Evolutionary conservation across 23 tunicate genomes (phyloP).

Genomic region (Corella eumyota): DNA sequence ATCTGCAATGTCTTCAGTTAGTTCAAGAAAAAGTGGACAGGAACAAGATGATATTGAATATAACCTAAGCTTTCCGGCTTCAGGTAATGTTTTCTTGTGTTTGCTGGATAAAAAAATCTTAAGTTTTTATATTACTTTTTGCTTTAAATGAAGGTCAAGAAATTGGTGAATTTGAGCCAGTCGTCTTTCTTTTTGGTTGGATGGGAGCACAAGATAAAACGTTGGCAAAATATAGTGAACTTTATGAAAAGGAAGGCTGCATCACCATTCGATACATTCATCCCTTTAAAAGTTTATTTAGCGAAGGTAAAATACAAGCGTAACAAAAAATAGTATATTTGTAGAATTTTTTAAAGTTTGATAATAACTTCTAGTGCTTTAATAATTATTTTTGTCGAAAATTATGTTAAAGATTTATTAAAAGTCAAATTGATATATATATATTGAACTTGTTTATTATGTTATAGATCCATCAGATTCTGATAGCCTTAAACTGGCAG

Average conservation of each 20-base stretch:
- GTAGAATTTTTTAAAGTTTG: not conserved
- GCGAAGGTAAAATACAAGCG: slow-evolving; percentile 12
- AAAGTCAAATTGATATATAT: not conserved
- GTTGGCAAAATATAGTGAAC: slow-evolving; percentile 67
- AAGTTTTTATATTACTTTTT: not conserved
- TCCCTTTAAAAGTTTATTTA: slow-evolving; percentile 21
- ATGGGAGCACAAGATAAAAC: slow-evolving; percentile 54
- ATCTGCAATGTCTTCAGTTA: too few relatives aligned
- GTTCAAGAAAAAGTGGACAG: slow-evolving; percentile 5
- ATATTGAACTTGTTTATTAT: too few relatives aligned
- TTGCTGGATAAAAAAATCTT: not conserved
- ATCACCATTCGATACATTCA: slow-evolving; percentile 69
- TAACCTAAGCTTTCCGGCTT: slow-evolving; percentile 70
- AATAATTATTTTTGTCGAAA: not conserved
- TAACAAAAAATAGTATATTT: not conserved
- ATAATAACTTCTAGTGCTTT: not conserved
- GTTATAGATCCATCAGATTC: slow-evolving; percentile 38
- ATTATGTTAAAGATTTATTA: not conserved
- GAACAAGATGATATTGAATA: slow-evolving; percentile 78
- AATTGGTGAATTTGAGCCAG: slow-evolving; percentile 64
- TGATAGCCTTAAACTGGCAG: slow-evolving; percentile 14
- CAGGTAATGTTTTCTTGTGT: slow-evolving; percentile 5
- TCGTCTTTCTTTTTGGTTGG: slow-evolving; percentile 87
- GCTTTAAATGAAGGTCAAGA: too few relatives aligned
- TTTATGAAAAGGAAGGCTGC: slow-evolving; percentile 85